Evolutionary conservation across 2,888 invertebrate species (phyloP).

Genomic region (Trissoscelio sp.): DNA sequence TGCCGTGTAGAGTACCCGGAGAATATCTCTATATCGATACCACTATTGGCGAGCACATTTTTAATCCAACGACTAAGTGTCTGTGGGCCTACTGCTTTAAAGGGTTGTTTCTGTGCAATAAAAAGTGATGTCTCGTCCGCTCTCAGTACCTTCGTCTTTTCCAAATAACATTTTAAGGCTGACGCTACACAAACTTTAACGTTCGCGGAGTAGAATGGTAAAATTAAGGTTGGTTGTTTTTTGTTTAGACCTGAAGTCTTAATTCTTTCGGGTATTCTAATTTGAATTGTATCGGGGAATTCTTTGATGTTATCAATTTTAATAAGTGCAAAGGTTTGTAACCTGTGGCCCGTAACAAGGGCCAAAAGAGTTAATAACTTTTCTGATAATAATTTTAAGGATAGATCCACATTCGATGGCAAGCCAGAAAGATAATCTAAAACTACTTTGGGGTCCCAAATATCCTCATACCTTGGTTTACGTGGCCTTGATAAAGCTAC

Average conservation of each 20-base stretch:
- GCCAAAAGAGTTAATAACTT: neutral
- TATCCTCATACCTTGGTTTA: neutral
- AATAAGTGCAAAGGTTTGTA: neutral
- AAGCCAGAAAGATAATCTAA: neutral
- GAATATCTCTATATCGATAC: constrained; percentile 2
- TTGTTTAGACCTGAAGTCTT: constrained; percentile 4
- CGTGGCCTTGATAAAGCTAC: neutral
- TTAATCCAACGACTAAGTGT: constrained; percentile 3
- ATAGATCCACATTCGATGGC: neutral
- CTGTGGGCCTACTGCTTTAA: neutral
- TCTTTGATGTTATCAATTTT: neutral
- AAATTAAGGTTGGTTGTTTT: constrained; percentile 3
- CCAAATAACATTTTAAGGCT: neutral
- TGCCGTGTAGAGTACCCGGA: constrained; percentile 2
- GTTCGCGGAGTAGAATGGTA: neutral
- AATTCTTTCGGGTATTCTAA: constrained; percentile 19
- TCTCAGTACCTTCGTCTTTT: neutral
- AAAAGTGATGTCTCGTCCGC: neutral
- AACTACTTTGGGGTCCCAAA: neutral
- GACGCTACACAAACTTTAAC: neutral
- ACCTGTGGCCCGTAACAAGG: neutral
- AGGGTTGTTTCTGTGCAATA: neutral
- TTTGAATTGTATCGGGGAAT: neutral
- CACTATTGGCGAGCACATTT: neutral
- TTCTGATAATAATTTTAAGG: neutral